Percentiles rank a stretch among this genome's conserved stretches.
phyloP scores from a whole-genome alignment of 2,888 invertebrate species.

The Hirtodrosophila histrioides region DNA sequence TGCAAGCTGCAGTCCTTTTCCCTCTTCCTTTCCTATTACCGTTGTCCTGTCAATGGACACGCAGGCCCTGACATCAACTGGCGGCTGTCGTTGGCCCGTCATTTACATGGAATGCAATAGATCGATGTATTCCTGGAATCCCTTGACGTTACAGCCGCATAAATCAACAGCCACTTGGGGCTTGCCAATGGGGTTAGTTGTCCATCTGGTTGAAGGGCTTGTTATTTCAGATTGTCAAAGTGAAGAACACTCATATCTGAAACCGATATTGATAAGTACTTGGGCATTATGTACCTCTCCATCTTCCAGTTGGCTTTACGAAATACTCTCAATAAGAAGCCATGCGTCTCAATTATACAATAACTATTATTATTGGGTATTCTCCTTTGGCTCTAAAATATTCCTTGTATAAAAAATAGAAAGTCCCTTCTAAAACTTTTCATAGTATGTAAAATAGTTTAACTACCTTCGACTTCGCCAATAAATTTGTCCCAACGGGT shows the following conservation, averaged over 20 bases:
- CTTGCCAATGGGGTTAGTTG: neutral
- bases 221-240: constrained; percentile 30
- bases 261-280: constrained; percentile 9
- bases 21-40: constrained; percentile 1
- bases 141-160: constrained; percentile 46
- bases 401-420: too few relatives aligned
- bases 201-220: neutral
- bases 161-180: constrained; percentile 42
- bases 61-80: constrained; percentile 35
- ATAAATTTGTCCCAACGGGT: too few relatives aligned
- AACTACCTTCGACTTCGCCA: too few relatives aligned
- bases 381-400: too few relatives aligned
- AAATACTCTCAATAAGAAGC: too few relatives aligned
- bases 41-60: constrained; percentile 43
- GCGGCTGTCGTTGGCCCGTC: constrained; percentile 50
- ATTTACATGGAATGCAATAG: constrained; percentile 63
- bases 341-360: too few relatives aligned
- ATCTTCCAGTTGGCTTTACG: too few relatives aligned
- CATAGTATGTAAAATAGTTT: too few relatives aligned
- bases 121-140: constrained; percentile 60
- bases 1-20: constrained; percentile 62
- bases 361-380: too few relatives aligned
- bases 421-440: too few relatives aligned
- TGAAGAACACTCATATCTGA: neutral
- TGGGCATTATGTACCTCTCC: too few relatives aligned